Evolutionary conservation across 1,140 invertebrate genomes (phyloP), one percentile per base, ranked within the genome.

Genomic region (Pseudomyrmex flavicornis): DNA sequence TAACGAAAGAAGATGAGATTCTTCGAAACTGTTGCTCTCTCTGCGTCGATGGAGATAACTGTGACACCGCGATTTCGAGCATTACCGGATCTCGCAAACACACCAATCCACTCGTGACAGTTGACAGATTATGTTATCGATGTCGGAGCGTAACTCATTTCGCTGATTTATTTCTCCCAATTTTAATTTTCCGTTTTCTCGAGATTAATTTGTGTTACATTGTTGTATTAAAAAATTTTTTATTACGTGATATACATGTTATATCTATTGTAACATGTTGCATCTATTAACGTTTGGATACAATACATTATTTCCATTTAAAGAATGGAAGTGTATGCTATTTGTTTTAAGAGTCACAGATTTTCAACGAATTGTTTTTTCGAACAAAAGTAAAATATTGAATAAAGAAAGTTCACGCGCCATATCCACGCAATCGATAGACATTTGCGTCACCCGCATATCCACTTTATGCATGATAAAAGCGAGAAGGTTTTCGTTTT

Each of bases 381-480:
- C 5, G 5, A 35, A 35, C 35, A 7, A 35, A 35, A 35, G 35
- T 35, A 35, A 35, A 35, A 35, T 35, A 35, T 35, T 35, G 54
- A 61, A 70, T 80, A 59, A 58, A 59, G 46, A 44, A 15, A 76
- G 54, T 65, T 65, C 48, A 12, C 44, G 15, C 10, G 44, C 8
- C 58, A 5, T 68, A 68, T 66, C 13, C 54, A 22, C 9, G 13
- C 63, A 58, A 52, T 17, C 44, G 52, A 79, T 70, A 72, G 66
- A 10, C 72, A 72, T 80, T 80, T 80, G 66, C 56, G 54, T 72
- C 76, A 72, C 8, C 50, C 12, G 20, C 22, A 54, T 52, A 35
- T 63, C 54, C 44, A 80, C 58, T 59, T 72, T 79, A 79, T 72
- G 66, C 44, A 61, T 59, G 56, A 59, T 59, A 77, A 77, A 77